A percentile compares a stretch with the other conserved stretches of the same genome.
These are phyloP conservation scores for Struthio camelus DNA, from an alignment of 2,113 vertebrate genomes.

Conservation along the genomic window DNA sequence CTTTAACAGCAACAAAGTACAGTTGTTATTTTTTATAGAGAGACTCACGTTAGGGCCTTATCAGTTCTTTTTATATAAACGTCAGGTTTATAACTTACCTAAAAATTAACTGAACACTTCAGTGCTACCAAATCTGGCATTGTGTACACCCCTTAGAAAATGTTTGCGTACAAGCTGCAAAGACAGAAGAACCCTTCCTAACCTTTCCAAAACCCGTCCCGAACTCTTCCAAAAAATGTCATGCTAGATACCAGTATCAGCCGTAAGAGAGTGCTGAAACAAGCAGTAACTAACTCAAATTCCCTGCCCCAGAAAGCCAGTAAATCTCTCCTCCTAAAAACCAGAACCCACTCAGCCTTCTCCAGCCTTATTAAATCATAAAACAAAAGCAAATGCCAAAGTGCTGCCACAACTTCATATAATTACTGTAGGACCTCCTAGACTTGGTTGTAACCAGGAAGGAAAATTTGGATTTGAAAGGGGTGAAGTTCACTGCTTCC, in stretches of 20 bases:
- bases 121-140: background rate
- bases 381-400: background rate
- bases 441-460: background rate
- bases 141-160: background rate
- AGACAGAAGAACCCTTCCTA: background rate
- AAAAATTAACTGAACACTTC: background rate
- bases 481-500: background rate
- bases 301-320: background rate
- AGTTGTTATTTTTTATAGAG: background rate
- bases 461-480: background rate
- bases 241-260: background rate
- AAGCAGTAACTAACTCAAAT: background rate
- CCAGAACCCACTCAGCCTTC: background rate
- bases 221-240: background rate
- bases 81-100: background rate
- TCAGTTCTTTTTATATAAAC: background rate
- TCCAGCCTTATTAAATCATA: constrained; percentile 25
- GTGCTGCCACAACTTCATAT: background rate
- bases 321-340: constrained; percentile 36
- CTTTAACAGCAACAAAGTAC: background rate
- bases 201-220: no score
- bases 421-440: background rate
- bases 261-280: background rate
- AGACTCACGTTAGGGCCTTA: background rate
- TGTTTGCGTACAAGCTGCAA: background rate